Conservation (phyloP, 1,140 invertebrate species). For the Diabrotica virgifera region DNA sequence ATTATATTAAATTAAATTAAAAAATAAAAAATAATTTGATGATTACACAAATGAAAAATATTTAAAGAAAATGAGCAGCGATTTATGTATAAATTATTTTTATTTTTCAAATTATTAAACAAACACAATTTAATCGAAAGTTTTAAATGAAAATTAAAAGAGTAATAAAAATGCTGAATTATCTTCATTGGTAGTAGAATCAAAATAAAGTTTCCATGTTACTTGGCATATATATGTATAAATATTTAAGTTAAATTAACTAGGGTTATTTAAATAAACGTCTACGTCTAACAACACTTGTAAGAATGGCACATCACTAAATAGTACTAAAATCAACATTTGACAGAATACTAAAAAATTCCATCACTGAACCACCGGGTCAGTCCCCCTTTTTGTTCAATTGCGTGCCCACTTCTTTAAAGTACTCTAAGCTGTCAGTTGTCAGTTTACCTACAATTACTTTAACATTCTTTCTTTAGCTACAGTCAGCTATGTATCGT, state of each 20-base stretch:
- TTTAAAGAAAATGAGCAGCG: too few relatives aligned
- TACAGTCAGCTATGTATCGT: constrained; percentile 8
- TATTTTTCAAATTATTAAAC: too few relatives aligned
- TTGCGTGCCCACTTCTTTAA: constrained; percentile 24
- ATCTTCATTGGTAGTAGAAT: too few relatives aligned
- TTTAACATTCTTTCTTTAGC: constrained; percentile 4
- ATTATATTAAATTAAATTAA: too few relatives aligned
- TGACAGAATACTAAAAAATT: constrained; percentile 43
- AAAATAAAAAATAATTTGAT: too few relatives aligned
- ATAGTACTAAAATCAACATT: constrained; percentile 38
- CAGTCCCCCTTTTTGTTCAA: constrained; percentile 23
- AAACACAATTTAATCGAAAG: too few relatives aligned
- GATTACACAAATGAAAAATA: too few relatives aligned
- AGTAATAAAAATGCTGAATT: too few relatives aligned
- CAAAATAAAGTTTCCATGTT: constrained; percentile 5
- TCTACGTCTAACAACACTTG: constrained; percentile 44
- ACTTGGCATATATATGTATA: constrained; percentile 17
- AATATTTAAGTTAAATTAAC: constrained; percentile 40
- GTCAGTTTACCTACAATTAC: constrained; percentile 8
- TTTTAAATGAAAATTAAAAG: too few relatives aligned
- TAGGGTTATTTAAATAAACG: constrained; percentile 44
- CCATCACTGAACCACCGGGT: constrained; percentile 42
- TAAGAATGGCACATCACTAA: constrained; percentile 44
- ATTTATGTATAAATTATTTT: too few relatives aligned
- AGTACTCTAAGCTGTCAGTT: constrained; percentile 15